phyloP scores from a whole-genome alignment of 2,888 invertebrate species.

The Phalera bucephala region DNA sequence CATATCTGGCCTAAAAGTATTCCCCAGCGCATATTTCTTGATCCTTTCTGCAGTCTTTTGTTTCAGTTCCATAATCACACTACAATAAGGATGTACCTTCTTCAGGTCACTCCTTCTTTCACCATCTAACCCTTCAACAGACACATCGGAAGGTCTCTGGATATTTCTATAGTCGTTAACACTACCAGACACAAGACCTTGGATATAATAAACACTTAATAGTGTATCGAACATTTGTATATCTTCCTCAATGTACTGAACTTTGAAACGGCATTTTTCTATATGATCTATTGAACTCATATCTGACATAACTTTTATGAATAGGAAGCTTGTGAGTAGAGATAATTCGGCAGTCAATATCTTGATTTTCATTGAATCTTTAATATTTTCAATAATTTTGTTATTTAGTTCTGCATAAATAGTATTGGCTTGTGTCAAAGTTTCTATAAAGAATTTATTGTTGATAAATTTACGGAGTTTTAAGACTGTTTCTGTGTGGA shows the following conservation, averaged over 20 bases:
- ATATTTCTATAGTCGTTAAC: constrained; percentile 56
- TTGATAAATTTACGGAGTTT: constrained; percentile 32
- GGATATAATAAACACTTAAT: constrained; percentile 81
- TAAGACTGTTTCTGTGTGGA: constrained; percentile 8
- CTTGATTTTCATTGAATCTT: constrained; percentile 37
- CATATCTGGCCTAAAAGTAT: constrained; percentile 80
- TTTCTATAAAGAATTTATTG: constrained; percentile 37
- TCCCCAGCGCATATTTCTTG: constrained; percentile 74
- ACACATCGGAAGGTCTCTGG: constrained; percentile 46
- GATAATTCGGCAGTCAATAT: constrained; percentile 55
- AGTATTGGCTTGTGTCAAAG: constrained; percentile 38
- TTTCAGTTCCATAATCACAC: constrained; percentile 60
- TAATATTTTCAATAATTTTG: constrained; percentile 12
- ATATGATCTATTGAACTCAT: constrained; percentile 92
- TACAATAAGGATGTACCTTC: constrained; percentile 75
- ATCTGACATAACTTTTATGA: constrained; percentile 82
- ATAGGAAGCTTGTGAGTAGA: constrained; percentile 77
- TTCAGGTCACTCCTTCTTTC: constrained; percentile 41
- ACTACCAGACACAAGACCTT: constrained; percentile 62
- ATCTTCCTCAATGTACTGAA: constrained; percentile 87
- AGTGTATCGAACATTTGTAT: constrained; percentile 83
- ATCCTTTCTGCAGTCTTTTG: constrained; percentile 56
- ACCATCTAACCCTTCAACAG: constrained; percentile 33
- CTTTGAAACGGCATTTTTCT: constrained; percentile 88
- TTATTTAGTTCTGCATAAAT: constrained; percentile 40